Evolutionary conservation across 2,888 invertebrate genomes (phyloP), one percentile per base, ranked within the genome.

Genomic region (Dascillus cervinus): DNA sequence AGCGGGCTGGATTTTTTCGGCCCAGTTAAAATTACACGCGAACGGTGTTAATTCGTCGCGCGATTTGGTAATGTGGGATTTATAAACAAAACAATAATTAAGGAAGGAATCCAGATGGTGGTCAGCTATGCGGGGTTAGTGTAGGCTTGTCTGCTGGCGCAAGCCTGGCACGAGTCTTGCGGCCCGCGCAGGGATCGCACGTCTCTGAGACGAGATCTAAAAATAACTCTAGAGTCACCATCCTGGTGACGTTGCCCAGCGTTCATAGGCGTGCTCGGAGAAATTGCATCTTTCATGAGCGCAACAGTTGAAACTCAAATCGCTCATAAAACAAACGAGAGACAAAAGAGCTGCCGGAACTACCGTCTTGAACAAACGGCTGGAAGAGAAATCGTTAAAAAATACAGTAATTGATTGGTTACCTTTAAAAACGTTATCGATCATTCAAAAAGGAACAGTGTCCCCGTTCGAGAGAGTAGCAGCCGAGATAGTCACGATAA

Each of bases 401-500:
- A n/a, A n/a, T n/a, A n/a, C n/a, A n/a, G n/a, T n/a, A n/a, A n/a
- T n/a, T n/a, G n/a, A n/a, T n/a, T n/a, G n/a, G n/a, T n/a, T n/a
- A n/a, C n/a, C n/a, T n/a, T 31, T 31, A 20, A 31, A 22, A 11
- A 31, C 31, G 26, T 39, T 37, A 46, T 44, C 46, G 42, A 46
- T 46, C 46, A 46, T 35, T 28, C 26, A 25, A 26, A 29, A 28
- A 41, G 35, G 43, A 28, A 32, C 29, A 30, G 14, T 37, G 41
- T 29, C 37, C 38, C 27, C 33, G 37, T 35, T 41, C 37, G 36
- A 38, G 34, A n/a, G n/a, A n/a, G n/a, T 34, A 35, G 46, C 40
- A 46, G 46, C 42, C 37, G 32, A 44, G 46, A 46, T 46, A 35
- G 41, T 24, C 26, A 22, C 35, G 41, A 42, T 42, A 43, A 39